Percentiles rank a stretch among this genome's conserved stretches.
phyloP scores from a whole-genome alignment of 1,140 invertebrate species.

The Lerema accius region DNA sequence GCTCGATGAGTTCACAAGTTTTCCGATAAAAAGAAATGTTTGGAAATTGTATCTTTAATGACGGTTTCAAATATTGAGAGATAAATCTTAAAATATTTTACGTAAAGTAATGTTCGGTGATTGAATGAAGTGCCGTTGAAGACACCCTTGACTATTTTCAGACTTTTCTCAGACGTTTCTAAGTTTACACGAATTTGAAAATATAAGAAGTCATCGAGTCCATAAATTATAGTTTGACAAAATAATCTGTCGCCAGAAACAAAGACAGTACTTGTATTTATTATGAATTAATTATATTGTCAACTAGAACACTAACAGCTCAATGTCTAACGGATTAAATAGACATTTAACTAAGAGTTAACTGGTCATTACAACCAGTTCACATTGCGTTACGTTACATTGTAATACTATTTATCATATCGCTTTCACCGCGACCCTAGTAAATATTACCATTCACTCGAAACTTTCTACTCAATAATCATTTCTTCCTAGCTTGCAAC shows the following conservation, averaged over 20 bases:
- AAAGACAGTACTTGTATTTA: constrained; percentile 11
- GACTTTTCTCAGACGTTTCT: no score
- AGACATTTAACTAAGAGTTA: constrained; percentile 1
- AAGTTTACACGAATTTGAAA: no score
- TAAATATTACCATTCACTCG: constrained; percentile 24
- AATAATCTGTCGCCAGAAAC: no score
- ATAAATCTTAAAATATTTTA: constrained; percentile 23
- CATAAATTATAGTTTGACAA: no score
- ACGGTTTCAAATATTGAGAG: constrained; percentile 21
- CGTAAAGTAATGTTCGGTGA: no score
- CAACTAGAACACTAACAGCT: no score
- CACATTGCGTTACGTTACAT: constrained; percentile 2
- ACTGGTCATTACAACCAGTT: constrained; percentile 17
- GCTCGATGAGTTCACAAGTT: constrained; percentile 49
- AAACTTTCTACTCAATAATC: constrained; percentile 26
- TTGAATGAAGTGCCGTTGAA: no score
- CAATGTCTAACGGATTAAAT: no score
- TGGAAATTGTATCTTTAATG: constrained; percentile 33
- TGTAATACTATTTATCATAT: constrained; percentile 28
- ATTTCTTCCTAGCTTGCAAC: constrained; percentile 11
- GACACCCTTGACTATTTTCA: no score
- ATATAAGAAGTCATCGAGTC: no score
- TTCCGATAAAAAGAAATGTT: constrained; percentile 32
- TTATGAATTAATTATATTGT: background rate
- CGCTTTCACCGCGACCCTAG: constrained; percentile 24